Evolutionary conservation across 92 coral and sea anemone genomes (phyloP).

Genomic region (Anthopleura xanthogrammica): DNA sequence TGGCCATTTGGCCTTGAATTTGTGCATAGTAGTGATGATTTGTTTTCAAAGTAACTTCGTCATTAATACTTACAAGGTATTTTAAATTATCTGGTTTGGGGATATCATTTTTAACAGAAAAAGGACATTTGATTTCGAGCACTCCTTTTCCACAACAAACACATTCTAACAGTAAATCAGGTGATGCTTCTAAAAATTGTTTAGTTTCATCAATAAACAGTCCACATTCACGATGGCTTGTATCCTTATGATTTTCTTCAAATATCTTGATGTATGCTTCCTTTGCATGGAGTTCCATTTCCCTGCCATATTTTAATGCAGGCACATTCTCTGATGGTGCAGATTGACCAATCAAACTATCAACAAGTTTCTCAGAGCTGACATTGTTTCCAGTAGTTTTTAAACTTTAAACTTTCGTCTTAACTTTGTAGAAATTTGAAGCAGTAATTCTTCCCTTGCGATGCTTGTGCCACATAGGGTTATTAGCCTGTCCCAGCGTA

Average conservation of each 20-base stretch:
- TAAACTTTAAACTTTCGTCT: slow-evolving; percentile 51
- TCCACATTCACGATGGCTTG: slow-evolving; percentile 55
- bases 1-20: slow-evolving; percentile 50
- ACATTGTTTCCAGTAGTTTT: slow-evolving; percentile 25
- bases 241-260: slow-evolving; percentile 49
- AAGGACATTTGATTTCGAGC: slow-evolving; percentile 47
- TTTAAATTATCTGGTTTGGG: slow-evolving; percentile 33
- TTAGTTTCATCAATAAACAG: slow-evolving; percentile 44
- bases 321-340: slow-evolving; percentile 48
- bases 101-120: slow-evolving; percentile 40
- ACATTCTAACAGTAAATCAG: slow-evolving; percentile 56
- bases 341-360: slow-evolving; percentile 31
- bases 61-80: slow-evolving; percentile 28
- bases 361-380: slow-evolving; percentile 43
- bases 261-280: slow-evolving; percentile 39
- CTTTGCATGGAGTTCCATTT: slow-evolving; percentile 53
- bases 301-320: slow-evolving; percentile 58
- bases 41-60: slow-evolving; percentile 26
- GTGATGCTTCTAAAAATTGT: slow-evolving; percentile 57
- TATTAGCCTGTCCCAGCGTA: slow-evolving; percentile 53
- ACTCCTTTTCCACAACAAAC: slow-evolving; percentile 58
- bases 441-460: slow-evolving; percentile 55
- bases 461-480: slow-evolving; percentile 38
- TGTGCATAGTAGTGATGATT: slow-evolving; percentile 53
- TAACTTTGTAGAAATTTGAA: slow-evolving; percentile 44